Conservation (phyloP, 2,113 vertebrate genomes). For the Laticauda colubrina region DNA sequence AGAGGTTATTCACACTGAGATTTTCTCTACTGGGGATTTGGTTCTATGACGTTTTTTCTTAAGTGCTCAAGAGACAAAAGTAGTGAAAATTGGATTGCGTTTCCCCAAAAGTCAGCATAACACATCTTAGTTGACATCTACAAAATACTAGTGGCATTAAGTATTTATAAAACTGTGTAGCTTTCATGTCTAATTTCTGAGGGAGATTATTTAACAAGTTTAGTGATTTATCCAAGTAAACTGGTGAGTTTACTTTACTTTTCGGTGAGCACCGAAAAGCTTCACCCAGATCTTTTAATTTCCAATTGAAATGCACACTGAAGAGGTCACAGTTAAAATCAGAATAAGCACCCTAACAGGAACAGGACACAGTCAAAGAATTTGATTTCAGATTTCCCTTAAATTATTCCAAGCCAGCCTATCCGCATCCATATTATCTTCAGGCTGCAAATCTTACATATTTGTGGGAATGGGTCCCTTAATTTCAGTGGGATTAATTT, state of each 20-base stretch:
- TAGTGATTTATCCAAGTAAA: neutral
- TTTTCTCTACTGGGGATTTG: conserved; percentile 46
- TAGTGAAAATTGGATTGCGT: conserved; percentile 4
- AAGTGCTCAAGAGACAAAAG: conserved; percentile 52
- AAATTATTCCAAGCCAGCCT: neutral
- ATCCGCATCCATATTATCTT: neutral
- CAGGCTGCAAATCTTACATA: neutral
- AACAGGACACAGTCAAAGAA: neutral
- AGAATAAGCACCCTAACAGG: neutral
- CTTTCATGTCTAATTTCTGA: neutral
- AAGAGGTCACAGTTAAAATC: neutral
- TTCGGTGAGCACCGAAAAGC: neutral
- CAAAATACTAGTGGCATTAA: neutral
- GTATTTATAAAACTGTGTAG: neutral
- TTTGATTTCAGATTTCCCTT: neutral
- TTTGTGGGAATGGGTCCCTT: neutral
- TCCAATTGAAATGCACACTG: neutral
- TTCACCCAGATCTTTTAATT: neutral
- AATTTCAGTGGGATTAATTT: neutral
- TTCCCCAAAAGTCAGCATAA: conserved; percentile 1
- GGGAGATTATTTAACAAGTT: neutral
- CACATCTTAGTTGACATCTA: neutral
- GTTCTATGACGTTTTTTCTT: conserved; percentile 41
- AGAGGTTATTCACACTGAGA: conserved; percentile 53
- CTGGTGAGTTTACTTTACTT: neutral